Conservation (phyloP, 2,113 vertebrate species). For the Chelonoidis abingdonii region DNA sequence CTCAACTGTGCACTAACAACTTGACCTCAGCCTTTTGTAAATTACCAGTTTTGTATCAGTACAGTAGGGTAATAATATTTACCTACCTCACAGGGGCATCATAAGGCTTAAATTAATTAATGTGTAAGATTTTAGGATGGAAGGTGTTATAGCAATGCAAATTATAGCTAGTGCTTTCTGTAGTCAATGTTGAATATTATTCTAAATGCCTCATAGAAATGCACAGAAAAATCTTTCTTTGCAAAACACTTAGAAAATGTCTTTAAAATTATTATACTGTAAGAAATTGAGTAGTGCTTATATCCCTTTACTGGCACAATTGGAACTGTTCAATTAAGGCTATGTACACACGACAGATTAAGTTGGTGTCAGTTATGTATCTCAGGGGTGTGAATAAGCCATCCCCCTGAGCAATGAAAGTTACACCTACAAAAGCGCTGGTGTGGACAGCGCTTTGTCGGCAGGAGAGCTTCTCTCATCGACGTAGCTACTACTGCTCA, state of each 20-base stretch:
- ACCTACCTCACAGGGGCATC: background rate
- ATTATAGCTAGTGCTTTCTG: background rate
- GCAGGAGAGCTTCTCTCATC: too few relatives aligned
- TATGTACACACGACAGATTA: too few relatives aligned
- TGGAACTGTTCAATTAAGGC: background rate
- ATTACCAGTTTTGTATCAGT: background rate
- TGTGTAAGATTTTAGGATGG: background rate
- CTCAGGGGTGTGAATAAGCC: too few relatives aligned
- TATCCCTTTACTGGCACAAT: background rate
- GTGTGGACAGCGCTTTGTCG: too few relatives aligned
- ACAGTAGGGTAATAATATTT: background rate
- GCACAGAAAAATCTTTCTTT: background rate
- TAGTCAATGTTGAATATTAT: background rate
- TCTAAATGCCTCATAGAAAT: background rate
- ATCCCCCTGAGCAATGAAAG: too few relatives aligned
- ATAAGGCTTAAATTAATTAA: background rate
- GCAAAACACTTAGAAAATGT: background rate
- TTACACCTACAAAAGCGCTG: too few relatives aligned
- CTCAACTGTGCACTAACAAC: background rate
- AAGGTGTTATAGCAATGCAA: constrained; percentile 2
- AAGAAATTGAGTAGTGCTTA: background rate
- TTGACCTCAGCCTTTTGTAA: background rate
- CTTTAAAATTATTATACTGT: background rate
- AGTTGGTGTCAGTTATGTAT: too few relatives aligned
- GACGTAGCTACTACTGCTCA: too few relatives aligned